Percentiles rank a stretch among this genome's conserved stretches.
Evolutionary conservation across 2,113 vertebrate genomes (phyloP).

Genomic region (Nestor notabilis): DNA sequence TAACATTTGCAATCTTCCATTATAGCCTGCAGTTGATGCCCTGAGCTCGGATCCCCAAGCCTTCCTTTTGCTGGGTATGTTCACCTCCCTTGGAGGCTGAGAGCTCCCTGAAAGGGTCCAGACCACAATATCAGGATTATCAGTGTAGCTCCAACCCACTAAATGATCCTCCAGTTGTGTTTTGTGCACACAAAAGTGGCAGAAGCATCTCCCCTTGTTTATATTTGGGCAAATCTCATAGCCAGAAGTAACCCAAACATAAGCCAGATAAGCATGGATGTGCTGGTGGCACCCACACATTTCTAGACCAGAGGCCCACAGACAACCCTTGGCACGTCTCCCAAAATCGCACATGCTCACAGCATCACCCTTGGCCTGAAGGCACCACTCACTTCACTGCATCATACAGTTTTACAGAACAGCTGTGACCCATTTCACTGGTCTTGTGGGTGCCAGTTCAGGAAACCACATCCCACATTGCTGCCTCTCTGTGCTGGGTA

Average conservation of each 20-base stretch:
- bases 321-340: background rate
- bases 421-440: background rate
- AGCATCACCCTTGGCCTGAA: background rate
- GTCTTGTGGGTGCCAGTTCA: background rate
- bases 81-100: background rate
- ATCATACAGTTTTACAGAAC: background rate
- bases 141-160: accelerated
- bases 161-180: background rate
- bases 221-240: background rate
- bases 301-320: background rate
- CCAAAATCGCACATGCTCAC: background rate
- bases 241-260: background rate
- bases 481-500: background rate
- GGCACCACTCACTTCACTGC: background rate
- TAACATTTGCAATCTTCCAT: background rate
- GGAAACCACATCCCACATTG: background rate
- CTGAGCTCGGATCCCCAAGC: background rate
- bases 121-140: background rate
- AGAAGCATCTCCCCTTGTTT: background rate
- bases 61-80: background rate
- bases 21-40: background rate
- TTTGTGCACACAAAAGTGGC: background rate
- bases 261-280: background rate
- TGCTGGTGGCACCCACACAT: background rate
- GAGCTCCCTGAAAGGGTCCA: background rate